A percentile compares a stretch with the other conserved stretches of the same genome.
Conservation (phyloP, 2,113 vertebrate species). For the Vulpes ferrilata region DNA sequence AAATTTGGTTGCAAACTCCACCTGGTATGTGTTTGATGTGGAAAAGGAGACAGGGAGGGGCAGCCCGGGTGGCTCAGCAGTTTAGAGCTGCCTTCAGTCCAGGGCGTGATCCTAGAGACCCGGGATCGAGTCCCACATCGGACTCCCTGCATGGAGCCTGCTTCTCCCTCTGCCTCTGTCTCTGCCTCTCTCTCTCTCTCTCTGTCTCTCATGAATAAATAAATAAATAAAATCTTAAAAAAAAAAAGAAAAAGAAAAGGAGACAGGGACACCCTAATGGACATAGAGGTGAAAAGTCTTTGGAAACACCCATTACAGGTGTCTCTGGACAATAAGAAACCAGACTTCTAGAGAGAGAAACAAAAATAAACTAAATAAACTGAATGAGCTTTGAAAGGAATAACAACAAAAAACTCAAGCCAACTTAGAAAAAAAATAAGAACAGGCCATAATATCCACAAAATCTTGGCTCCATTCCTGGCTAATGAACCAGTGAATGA, state of each 20-base stretch:
- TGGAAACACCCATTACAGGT: background rate
- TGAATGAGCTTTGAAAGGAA: background rate
- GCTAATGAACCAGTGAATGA: background rate
- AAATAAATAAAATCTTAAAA: too few species aligned
- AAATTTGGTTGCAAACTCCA: background rate
- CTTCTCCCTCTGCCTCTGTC: too few species aligned
- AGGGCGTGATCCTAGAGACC: too few species aligned
- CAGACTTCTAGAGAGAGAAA: background rate
- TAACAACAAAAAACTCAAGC: constrained; percentile 23
- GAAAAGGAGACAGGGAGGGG: background rate
- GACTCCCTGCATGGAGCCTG: too few species aligned
- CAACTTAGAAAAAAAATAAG: background rate
- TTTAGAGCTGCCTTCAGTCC: too few species aligned
- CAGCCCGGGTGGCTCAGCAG: too few species aligned
- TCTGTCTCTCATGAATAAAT: too few species aligned
- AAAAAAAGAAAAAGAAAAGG: background rate
- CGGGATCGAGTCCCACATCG: too few species aligned
- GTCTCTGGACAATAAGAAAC: background rate
- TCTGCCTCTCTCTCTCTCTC: too few species aligned
- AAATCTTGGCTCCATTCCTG: constrained; percentile 23
- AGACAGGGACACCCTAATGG: background rate
- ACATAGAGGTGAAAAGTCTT: background rate
- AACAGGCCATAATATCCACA: background rate
- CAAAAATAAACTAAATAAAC: constrained; percentile 50
- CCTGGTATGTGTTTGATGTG: background rate